These are phyloP conservation scores for Ptychodera flava DNA, from an alignment of 35 echinoderm and acorn worm genomes.

Conservation along the genomic window DNA sequence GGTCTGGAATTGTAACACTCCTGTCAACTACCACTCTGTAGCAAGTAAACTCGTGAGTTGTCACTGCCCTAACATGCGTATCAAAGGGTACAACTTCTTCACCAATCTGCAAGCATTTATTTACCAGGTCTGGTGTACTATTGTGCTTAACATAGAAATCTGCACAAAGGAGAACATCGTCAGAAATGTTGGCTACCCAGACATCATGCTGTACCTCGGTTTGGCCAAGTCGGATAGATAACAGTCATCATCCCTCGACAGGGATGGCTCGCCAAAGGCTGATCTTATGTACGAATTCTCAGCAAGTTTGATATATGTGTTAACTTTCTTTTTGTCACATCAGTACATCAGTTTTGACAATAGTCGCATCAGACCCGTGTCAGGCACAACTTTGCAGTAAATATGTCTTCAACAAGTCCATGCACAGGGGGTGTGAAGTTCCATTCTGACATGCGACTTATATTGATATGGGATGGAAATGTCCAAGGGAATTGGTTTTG, in stretches of 20 bases:
- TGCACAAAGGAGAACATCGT: not conserved
- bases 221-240: not conserved
- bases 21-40: not conserved
- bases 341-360: not conserved
- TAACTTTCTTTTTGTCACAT: not conserved
- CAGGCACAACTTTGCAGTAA: not conserved
- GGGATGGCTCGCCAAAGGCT: not conserved
- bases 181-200: not conserved
- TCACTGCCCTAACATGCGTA: not conserved
- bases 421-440: not conserved
- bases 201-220: not conserved
- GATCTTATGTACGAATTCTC: not conserved
- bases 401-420: not conserved
- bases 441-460: not conserved
- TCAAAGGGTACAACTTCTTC: not conserved
- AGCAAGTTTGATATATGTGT: not conserved
- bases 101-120: not conserved
- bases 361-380: not conserved
- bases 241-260: not conserved
- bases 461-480: no score
- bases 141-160: not conserved
- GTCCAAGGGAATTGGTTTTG: no score
- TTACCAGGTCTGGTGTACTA: not conserved
- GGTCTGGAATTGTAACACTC: not conserved
- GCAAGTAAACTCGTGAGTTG: no score